Evolutionary conservation across 2,888 invertebrate genomes (phyloP).

Genomic region (Cantharis lateralis): DNA sequence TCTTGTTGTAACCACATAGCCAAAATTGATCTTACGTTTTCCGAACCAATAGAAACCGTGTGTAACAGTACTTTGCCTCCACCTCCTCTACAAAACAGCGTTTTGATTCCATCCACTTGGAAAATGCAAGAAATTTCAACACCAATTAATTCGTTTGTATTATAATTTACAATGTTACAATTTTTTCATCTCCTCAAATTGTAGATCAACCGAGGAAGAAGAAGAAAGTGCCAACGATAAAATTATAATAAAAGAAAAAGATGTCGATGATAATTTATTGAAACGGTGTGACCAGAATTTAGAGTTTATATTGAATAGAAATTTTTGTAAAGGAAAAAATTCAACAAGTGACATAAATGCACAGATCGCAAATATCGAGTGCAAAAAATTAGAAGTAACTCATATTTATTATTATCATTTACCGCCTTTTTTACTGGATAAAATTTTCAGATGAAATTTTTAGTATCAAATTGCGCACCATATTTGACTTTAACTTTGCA

Average conservation of each 20-base stretch:
- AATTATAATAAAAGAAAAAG: not conserved
- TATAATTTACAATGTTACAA: not conserved
- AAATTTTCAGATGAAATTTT: slow-evolving; percentile 57
- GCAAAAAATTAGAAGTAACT: slow-evolving; percentile 49
- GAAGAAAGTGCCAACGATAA: not conserved
- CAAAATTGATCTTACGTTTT: slow-evolving; percentile 49
- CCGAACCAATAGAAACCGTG: slow-evolving; percentile 35
- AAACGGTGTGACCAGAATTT: slow-evolving; percentile 24
- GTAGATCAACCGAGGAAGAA: not conserved
- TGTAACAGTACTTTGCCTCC: slow-evolving; percentile 46
- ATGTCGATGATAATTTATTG: slow-evolving; percentile 19
- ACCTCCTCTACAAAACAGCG: slow-evolving; percentile 53
- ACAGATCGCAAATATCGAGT: slow-evolving; percentile 57
- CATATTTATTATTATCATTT: not conserved
- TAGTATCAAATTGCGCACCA: slow-evolving; percentile 63
- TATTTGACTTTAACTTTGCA: slow-evolving; percentile 61
- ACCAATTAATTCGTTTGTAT: not conserved
- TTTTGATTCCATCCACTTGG: slow-evolving; percentile 53
- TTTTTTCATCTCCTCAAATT: not conserved
- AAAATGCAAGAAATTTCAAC: slow-evolving; percentile 38
- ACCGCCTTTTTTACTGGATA: not conserved
- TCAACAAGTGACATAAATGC: slow-evolving; percentile 60
- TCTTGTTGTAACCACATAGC: slow-evolving; percentile 63
- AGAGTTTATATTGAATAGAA: slow-evolving; percentile 38
- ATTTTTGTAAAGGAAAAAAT: slow-evolving; percentile 55